A percentile compares a stretch with the other conserved stretches of the same genome.
Conservation (phyloP, 2,888 invertebrate genomes). For the Agrypnus murinus region DNA sequence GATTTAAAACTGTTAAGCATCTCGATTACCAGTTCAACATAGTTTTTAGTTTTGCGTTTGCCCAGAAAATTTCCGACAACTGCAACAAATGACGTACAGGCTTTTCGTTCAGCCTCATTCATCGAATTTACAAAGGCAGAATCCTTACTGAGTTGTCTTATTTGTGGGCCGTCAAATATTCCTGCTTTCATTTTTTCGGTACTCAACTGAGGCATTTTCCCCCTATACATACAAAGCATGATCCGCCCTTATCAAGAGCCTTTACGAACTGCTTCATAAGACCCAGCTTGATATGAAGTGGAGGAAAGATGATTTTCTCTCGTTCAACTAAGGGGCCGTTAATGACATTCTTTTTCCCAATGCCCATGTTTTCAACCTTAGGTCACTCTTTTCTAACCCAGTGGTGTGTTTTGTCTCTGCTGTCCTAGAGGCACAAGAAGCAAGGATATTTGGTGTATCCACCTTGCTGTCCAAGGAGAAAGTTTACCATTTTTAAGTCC, state of each 20-base stretch:
- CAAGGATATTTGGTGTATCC: conserved; percentile 25
- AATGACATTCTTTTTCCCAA: conserved; percentile 42
- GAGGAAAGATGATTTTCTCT: conserved; percentile 29
- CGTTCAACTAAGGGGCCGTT: conserved; percentile 41
- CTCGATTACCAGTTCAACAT: conserved; percentile 13
- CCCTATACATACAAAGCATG: conserved; percentile 3
- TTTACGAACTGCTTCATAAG: conserved; percentile 16
- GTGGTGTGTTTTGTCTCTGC: background rate
- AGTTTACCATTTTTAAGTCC: conserved; percentile 47
- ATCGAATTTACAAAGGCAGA: conserved; percentile 20
- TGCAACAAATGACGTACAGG: conserved; percentile 9
- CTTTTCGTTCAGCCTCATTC: conserved; percentile 16
- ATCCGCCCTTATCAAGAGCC: conserved; percentile 16
- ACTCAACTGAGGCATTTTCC: conserved; percentile 16
- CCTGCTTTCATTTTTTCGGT: conserved; percentile 21
- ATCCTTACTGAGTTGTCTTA: conserved; percentile 9
- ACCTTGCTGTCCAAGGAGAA: conserved; percentile 43
- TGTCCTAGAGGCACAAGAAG: conserved; percentile 45
- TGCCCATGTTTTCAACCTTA: conserved; percentile 29
- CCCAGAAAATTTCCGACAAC: conserved; percentile 20
- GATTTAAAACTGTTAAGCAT: conserved; percentile 26
- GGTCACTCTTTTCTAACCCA: conserved; percentile 16
- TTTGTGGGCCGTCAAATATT: conserved; percentile 27
- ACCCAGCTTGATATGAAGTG: too few relatives aligned
- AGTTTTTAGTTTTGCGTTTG: conserved; percentile 15